Base-by-base conservation (phyloP, 2,797 vertebrate species). In the Paratrypauchen microcephalus region DNA sequence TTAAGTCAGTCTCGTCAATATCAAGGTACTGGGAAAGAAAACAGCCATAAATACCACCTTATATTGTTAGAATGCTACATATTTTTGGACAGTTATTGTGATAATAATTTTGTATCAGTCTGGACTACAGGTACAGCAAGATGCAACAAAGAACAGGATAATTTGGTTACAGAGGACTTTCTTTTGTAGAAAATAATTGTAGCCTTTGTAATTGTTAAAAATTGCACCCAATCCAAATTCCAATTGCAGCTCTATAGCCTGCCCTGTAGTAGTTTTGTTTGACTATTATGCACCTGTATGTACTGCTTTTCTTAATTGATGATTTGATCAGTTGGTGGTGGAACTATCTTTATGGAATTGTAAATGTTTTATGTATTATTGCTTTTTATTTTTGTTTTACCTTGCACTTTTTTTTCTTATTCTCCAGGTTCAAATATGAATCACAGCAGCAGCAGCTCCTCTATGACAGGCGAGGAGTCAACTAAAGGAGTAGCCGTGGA, bases 401-500 rank as follows among this genome's bases (percentile, higher is more conserved):
- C 66, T 39, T 36, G 5, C 48, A 64, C n/a, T 30, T 56, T 77
- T 23, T 84, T 32, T 79, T 6, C n/a, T n/a, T 1, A 36, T 9
- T 7, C 7, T 70, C 47, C 59, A 98, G 97, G 96, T 41, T 84
- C 96, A 0, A 94, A 87, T 88, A 93, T 97, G 91, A 95, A 96
- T 76, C 94, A 93, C 69, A 91, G 92, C 19, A 92, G 92, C 77
- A 94, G 92, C 85, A 86, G 89, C 82, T 90, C 94, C 0, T 79
- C 92, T 0, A 66, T 89, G 21, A 80, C 85, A 0, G 93, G 93
- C 1, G 96, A 98, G 12, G 96, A 98, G 45, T 80, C 93, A 0
- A 90, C 92, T 6, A 92, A 95, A 0, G 97, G 97, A 0, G 93
- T 99, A 2, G 97, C 97, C 0, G 96, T 95, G 76, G 97, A 98